Percentiles rank a stretch among this genome's conserved stretches.
Conservation (phyloP, 2,888 invertebrate species). For the Pyrrhosoma nymphula region DNA sequence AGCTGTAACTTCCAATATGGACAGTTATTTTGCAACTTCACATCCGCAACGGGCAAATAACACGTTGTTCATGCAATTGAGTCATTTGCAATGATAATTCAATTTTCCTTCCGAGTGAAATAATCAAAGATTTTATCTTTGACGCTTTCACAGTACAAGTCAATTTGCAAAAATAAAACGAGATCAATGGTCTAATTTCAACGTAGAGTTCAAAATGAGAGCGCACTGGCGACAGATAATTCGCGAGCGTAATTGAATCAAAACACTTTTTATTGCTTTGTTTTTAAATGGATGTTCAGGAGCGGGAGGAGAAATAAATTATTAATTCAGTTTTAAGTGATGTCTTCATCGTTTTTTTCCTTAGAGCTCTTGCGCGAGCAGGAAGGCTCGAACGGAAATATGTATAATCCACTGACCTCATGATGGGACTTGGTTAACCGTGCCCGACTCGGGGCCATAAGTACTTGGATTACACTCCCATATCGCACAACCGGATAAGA, state of each 20-base stretch:
- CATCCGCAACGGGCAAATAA: neutral
- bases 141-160: neutral
- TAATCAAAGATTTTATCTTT: neutral
- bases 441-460: neutral
- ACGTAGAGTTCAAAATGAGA: neutral
- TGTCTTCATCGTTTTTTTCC: neutral
- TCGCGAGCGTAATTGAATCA: neutral
- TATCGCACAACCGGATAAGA: neutral
- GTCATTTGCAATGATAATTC: neutral
- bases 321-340: neutral
- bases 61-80: neutral
- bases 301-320: neutral
- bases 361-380: neutral
- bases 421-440: neutral
- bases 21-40: neutral
- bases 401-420: neutral
- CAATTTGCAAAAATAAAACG: neutral
- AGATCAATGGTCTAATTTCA: neutral
- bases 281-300: neutral
- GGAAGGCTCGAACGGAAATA: neutral
- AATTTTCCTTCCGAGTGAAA: neutral
- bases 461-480: conserved; percentile 18
- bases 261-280: neutral
- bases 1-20: no score
- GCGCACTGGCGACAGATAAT: neutral